phyloP scores from a whole-genome alignment of 92 coral and sea anemone species.

The Isaurus tuberculatus region DNA sequence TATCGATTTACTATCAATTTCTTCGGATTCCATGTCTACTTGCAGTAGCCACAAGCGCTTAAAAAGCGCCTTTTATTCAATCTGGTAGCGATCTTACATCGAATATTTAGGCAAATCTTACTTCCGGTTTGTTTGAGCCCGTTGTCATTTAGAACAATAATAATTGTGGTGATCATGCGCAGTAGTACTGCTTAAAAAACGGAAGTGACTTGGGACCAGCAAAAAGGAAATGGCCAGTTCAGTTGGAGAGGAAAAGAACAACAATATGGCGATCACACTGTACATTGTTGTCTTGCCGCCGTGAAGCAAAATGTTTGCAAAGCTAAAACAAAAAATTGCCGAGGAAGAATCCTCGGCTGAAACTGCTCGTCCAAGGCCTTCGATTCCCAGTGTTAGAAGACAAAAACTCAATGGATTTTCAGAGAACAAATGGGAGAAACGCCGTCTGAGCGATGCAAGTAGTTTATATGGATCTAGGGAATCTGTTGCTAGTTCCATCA shows the following conservation, averaged over 20 bases:
- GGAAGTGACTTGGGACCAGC: slow-evolving; percentile 4
- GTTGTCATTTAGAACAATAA: background rate
- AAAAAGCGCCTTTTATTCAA: too few species aligned
- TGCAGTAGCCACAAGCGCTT: too few species aligned
- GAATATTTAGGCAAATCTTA: background rate
- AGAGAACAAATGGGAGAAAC: slow-evolving; percentile 97
- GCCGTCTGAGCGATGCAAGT: slow-evolving; percentile 94
- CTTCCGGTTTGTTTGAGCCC: slow-evolving; percentile 45
- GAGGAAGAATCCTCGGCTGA: slow-evolving; percentile 93
- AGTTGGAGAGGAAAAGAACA: slow-evolving; percentile 8
- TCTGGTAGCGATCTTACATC: too few species aligned
- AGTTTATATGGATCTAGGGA: slow-evolving; percentile 95
- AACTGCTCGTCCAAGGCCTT: slow-evolving; percentile 73
- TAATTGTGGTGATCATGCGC: slow-evolving; percentile 25
- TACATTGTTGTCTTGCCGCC: slow-evolving; percentile 20
- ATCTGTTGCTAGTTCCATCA: slow-evolving; percentile 79
- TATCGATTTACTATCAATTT: too few species aligned
- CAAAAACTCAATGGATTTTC: slow-evolving; percentile 74
- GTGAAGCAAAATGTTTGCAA: slow-evolving; percentile 79
- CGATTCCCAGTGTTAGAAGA: slow-evolving; percentile 83
- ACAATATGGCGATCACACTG: background rate
- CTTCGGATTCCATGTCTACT: too few species aligned
- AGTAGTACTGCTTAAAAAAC: background rate
- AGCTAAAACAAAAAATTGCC: slow-evolving; percentile 97
- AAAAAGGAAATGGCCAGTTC: slow-evolving; percentile 51